Evolutionary conservation across 2,888 invertebrate genomes (phyloP).

Genomic region (Itoplectis maculator): DNA sequence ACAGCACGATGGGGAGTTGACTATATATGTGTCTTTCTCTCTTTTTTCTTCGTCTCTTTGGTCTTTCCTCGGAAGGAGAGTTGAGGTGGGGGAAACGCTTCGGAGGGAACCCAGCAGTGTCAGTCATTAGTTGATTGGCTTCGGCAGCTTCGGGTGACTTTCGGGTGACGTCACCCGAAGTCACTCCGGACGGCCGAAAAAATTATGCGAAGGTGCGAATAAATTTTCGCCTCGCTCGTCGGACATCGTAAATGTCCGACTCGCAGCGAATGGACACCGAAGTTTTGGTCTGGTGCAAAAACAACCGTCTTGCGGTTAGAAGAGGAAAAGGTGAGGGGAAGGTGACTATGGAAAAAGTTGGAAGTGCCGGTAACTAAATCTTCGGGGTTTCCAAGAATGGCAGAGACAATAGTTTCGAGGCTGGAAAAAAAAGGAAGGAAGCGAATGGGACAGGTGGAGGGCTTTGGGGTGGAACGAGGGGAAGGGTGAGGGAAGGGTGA

Average conservation of each 20-base stretch:
- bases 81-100: conserved; percentile 27
- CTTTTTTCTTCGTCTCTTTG: not conserved
- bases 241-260: conserved; percentile 47
- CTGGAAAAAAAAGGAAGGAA: conserved; percentile 25
- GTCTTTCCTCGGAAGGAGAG: conserved; percentile 5
- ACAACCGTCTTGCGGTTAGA: not conserved
- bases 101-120: conserved; percentile 67
- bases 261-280: not conserved
- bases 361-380: conserved; percentile 32
- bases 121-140: conserved; percentile 78
- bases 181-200: conserved; percentile 62
- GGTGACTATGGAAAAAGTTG: conserved; percentile 23
- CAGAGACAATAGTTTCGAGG: conserved; percentile 27
- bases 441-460: conserved; percentile 40
- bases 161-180: conserved; percentile 51
- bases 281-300: not conserved
- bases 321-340: not conserved
- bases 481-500: conserved; percentile 13
- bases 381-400: not conserved
- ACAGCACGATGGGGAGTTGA: not conserved
- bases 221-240: conserved; percentile 25
- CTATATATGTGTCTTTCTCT: not conserved
- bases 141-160: conserved; percentile 52
- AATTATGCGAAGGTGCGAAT: conserved; percentile 57
- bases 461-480: conserved; percentile 2